A percentile compares a stretch with the other conserved stretches of the same genome.
Conservation (phyloP, 2,797 vertebrate genomes). For the Ammospiza maritima region DNA sequence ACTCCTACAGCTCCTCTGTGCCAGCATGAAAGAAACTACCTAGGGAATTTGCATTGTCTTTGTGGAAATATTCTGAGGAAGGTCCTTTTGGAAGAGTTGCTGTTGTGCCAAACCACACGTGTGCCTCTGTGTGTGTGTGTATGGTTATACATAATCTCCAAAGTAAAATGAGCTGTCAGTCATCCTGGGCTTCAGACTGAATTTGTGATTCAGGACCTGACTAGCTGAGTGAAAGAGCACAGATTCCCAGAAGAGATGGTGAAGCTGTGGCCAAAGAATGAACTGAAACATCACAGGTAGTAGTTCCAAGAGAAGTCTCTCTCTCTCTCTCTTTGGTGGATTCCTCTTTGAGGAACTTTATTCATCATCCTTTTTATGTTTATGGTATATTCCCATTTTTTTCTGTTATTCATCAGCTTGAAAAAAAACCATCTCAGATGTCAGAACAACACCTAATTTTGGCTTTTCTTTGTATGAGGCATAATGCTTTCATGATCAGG, state of each 20-base stretch:
- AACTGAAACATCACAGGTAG: conserved; percentile 1
- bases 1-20: not conserved
- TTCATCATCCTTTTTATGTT: not conserved
- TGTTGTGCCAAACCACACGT: not conserved
- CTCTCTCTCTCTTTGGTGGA: not conserved
- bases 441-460: not conserved
- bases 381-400: not conserved
- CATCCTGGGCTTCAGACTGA: not conserved
- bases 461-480: not conserved
- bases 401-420: not conserved
- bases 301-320: not conserved
- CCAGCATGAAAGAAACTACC: not conserved
- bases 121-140: not conserved
- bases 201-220: conserved; percentile 1
- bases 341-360: not conserved
- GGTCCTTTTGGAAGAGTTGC: not conserved
- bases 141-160: not conserved
- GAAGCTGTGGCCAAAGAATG: conserved; percentile 22
- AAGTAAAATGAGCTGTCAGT: not conserved
- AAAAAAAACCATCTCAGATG: not conserved
- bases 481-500: not conserved
- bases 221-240: not conserved
- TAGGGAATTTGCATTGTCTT: not conserved
- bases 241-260: not conserved
- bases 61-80: not conserved